A percentile compares a stretch with the other conserved stretches of the same genome.
Evolutionary conservation across 2,888 invertebrate species (phyloP).

Genomic region (Vandiemenella viatica): DNA sequence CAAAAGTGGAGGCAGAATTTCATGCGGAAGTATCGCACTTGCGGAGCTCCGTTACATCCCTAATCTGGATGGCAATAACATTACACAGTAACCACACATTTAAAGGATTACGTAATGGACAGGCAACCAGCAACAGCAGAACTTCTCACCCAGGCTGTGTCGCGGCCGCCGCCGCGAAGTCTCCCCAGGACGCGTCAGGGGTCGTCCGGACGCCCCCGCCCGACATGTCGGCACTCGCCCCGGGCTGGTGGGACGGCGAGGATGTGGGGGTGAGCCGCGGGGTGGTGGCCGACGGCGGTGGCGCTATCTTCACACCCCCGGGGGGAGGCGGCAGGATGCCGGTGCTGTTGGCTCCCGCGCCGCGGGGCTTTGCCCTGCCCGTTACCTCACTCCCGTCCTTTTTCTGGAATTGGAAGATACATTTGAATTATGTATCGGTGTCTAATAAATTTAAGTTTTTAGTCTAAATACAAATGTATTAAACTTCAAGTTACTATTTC

Average conservation of each 20-base stretch:
- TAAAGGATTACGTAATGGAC: too few species aligned
- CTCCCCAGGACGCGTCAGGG: neutral
- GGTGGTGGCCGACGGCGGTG: conserved; percentile 47
- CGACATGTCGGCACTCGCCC: neutral
- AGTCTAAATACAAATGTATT: too few species aligned
- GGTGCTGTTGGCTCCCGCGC: conserved; percentile 36
- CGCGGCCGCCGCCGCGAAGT: too few species aligned
- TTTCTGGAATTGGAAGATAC: conserved; percentile 50
- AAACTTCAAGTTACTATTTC: too few species aligned
- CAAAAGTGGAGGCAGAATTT: too few species aligned
- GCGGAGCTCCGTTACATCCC: too few species aligned
- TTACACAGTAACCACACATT: too few species aligned
- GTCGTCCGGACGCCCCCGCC: neutral
- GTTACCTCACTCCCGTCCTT: conserved; percentile 68
- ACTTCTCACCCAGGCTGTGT: too few species aligned
- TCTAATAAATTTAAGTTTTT: too few species aligned
- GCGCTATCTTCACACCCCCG: conserved; percentile 57
- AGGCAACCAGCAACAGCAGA: too few species aligned
- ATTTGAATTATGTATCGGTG: neutral
- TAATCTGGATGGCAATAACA: too few species aligned
- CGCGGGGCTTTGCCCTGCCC: conserved; percentile 47
- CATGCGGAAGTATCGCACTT: too few species aligned
- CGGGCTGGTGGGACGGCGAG: conserved; percentile 19
- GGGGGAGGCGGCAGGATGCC: conserved; percentile 69
- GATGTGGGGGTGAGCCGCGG: conserved; percentile 49